Conservation (phyloP, 2,113 vertebrate species). For the Labeo rohita region DNA sequence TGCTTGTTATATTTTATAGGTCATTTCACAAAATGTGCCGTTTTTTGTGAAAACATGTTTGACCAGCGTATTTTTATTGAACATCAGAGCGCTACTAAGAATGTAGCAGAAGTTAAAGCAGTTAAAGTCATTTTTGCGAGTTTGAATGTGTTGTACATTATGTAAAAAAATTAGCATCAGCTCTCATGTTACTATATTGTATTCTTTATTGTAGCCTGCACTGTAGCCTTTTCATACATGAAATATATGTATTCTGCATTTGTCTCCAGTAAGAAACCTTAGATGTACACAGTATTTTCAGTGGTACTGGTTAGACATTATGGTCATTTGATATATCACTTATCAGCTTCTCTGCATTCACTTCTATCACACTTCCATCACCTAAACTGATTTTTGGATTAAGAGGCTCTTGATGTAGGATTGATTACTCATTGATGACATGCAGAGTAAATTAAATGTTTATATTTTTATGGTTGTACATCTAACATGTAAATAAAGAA, state of each 20-base stretch:
- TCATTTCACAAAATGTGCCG: background rate
- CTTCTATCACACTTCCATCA: background rate
- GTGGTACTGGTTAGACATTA: background rate
- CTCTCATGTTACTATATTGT: slow-evolving; percentile 62
- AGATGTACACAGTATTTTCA: slow-evolving; percentile 9
- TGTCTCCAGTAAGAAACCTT: slow-evolving; percentile 4
- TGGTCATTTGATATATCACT: slow-evolving; percentile 16
- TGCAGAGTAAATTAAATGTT: slow-evolving; percentile 71
- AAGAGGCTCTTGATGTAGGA: slow-evolving; percentile 62
- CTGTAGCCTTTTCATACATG: slow-evolving; percentile 54
- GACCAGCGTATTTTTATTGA: slow-evolving; percentile 57
- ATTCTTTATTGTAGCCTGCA: slow-evolving; percentile 27
- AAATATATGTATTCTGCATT: slow-evolving; percentile 18
- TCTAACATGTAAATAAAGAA: slow-evolving; percentile 80
- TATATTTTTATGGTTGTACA: slow-evolving; percentile 79
- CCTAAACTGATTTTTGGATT: slow-evolving; percentile 25
- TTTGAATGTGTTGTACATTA: slow-evolving; percentile 76
- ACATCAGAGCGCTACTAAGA: slow-evolving; percentile 67
- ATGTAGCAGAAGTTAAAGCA: slow-evolving; percentile 69
- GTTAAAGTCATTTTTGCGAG: slow-evolving; percentile 60
- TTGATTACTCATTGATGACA: slow-evolving; percentile 61
- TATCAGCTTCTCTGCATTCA: background rate
- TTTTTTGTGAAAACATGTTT: slow-evolving; percentile 45
- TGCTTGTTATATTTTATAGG: slow-evolving; percentile 13
- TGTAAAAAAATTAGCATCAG: slow-evolving; percentile 75